phyloP scores from a whole-genome alignment of 2,797 vertebrate species.

The Hippopotamyrus pictus region DNA sequence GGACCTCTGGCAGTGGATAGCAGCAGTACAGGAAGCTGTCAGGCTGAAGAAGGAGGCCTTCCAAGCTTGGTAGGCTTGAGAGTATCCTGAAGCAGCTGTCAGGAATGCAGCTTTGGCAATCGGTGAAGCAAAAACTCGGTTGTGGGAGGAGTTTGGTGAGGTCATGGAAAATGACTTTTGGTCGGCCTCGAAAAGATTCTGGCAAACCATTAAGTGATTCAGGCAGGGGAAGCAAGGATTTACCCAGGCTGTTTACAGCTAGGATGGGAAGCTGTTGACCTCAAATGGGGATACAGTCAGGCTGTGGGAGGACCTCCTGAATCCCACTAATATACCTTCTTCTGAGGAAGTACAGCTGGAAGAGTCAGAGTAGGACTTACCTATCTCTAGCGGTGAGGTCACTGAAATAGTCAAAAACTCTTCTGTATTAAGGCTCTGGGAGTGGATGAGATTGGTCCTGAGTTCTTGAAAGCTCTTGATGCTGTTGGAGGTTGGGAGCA shows the following conservation, averaged over 20 bases:
- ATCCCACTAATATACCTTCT: neutral
- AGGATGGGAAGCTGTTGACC: neutral
- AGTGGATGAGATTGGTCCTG: neutral
- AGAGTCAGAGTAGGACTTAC: neutral
- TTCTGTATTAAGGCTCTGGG: neutral
- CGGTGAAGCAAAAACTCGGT: neutral
- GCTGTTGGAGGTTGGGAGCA: neutral
- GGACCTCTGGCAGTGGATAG: neutral
- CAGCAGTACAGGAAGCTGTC: neutral
- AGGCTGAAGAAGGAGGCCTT: neutral
- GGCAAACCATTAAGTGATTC: neutral
- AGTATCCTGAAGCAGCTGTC: neutral
- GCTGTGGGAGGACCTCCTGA: neutral
- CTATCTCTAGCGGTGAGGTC: neutral
- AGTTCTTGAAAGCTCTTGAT: neutral
- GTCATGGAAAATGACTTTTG: neutral
- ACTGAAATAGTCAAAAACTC: neutral
- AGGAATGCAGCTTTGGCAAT: neutral
- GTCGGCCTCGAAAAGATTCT: neutral
- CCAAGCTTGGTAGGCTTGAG: neutral
- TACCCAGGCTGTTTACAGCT: neutral
- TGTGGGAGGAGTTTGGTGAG: neutral
- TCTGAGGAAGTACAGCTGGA: neutral
- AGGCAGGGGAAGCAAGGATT: neutral
- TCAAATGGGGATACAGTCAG: neutral